Evolutionary conservation across 2,888 invertebrate genomes (phyloP).

Genomic region (Leucoma salicis): DNA sequence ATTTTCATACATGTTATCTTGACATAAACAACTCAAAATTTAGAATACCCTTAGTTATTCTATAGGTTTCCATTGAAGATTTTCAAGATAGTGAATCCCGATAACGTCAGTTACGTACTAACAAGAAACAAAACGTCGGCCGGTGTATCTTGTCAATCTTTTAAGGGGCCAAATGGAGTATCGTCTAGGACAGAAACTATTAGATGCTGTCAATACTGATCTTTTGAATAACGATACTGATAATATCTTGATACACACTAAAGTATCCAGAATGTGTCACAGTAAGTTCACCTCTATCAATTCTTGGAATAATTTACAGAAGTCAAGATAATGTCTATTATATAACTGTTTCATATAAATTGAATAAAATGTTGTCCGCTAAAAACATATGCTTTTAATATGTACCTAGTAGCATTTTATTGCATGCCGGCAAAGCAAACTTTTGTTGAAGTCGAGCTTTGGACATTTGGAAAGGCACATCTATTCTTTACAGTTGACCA

Average conservation of each 20-base stretch:
- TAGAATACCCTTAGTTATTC: slow-evolving; percentile 66
- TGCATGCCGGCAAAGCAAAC: slow-evolving; percentile 32
- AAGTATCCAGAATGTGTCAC: slow-evolving; percentile 15
- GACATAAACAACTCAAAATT: slow-evolving; percentile 69
- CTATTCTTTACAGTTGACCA: slow-evolving; percentile 55
- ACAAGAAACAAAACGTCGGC: slow-evolving; percentile 59
- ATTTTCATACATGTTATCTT: too few relatives aligned
- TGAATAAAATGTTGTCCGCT: too few relatives aligned
- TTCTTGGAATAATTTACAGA: too few relatives aligned
- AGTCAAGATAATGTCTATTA: too few relatives aligned
- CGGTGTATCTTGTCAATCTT: slow-evolving; percentile 52
- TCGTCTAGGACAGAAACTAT: slow-evolving; percentile 11
- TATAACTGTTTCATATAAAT: too few relatives aligned
- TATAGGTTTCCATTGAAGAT: slow-evolving; percentile 63
- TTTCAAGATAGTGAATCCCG: slow-evolving; percentile 60
- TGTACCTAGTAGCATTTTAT: slow-evolving; percentile 50
- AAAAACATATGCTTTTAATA: too few relatives aligned
- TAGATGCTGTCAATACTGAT: slow-evolving; percentile 37
- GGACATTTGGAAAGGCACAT: slow-evolving; percentile 47
- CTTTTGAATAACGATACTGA: slow-evolving; percentile 35
- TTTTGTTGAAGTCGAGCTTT: slow-evolving; percentile 43
- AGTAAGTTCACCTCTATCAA: too few relatives aligned
- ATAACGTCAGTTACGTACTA: slow-evolving; percentile 68
- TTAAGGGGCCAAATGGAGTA: slow-evolving; percentile 42
- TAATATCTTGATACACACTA: slow-evolving; percentile 21